Conservation (phyloP, 2,888 invertebrate species). For the Siphonodentalium dalli region DNA sequence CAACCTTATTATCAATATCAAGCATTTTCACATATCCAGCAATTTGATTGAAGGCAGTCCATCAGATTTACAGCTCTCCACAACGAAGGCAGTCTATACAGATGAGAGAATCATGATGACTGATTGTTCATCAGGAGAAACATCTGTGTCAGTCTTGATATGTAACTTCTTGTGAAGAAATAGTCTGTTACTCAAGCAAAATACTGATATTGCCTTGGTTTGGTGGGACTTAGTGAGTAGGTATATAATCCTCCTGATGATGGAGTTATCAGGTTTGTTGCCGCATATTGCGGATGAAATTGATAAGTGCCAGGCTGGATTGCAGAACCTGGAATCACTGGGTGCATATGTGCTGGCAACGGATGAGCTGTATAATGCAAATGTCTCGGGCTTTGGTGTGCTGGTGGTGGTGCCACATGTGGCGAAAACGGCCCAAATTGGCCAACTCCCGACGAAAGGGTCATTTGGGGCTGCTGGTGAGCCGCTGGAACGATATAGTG, state of each 20-base stretch:
- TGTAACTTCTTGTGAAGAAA: no score
- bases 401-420: conserved; percentile 78
- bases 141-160: no score
- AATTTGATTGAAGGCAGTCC: no score
- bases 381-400: conserved; percentile 75
- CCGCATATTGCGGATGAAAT: conserved; percentile 70
- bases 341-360: conserved; percentile 79
- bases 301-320: conserved; percentile 44
- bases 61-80: no score
- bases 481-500: conserved; percentile 63
- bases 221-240: conserved; percentile 75
- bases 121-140: no score
- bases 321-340: conserved; percentile 53
- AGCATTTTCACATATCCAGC: no score
- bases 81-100: no score
- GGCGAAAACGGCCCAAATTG: conserved; percentile 59
- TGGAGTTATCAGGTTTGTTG: conserved; percentile 71
- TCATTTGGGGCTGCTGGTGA: conserved; percentile 55
- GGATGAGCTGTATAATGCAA: conserved; percentile 75
- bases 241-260: conserved; percentile 71
- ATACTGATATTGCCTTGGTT: conserved; percentile 71
- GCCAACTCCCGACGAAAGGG: conserved; percentile 47
- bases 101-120: no score
- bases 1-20: no score
- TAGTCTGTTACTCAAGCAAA: no score